These are phyloP conservation scores for Acholoe squamosa DNA, from an alignment of 2,888 invertebrate genomes.

Conservation along the genomic window DNA sequence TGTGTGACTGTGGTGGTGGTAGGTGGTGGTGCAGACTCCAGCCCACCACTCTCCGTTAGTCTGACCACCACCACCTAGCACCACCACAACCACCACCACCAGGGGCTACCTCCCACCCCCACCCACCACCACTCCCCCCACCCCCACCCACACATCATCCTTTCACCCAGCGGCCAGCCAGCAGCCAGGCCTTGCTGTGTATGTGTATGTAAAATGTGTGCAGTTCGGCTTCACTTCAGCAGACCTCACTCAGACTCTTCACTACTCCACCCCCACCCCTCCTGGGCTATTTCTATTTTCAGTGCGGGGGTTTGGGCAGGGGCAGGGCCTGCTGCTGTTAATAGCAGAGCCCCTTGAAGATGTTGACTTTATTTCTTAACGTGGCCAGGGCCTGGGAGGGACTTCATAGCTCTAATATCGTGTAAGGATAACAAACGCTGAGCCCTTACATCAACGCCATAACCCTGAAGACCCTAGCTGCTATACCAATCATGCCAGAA, in stretches of 20 bases:
- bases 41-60: not conserved
- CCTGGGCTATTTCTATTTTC: not conserved
- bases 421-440: not conserved
- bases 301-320: not conserved
- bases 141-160: not conserved
- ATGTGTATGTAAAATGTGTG: not conserved
- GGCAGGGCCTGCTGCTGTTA: not conserved
- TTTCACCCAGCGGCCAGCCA: no score
- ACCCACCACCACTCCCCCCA: not conserved
- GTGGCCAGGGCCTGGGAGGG: not conserved
- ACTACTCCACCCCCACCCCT: no score
- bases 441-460: not conserved
- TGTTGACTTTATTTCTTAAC: slow-evolving; percentile 55
- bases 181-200: not conserved
- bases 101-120: not conserved
- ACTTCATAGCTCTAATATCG: slow-evolving; percentile 38
- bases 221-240: no score
- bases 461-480: no score
- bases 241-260: no score
- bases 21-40: not conserved
- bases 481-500: no score
- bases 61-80: not conserved
- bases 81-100: not conserved
- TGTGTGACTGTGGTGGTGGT: not conserved
- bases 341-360: not conserved